Evolutionary conservation across 1,140 invertebrate genomes (phyloP), one percentile per base, ranked within the genome.

Genomic region (Drosophila sechellia): DNA sequence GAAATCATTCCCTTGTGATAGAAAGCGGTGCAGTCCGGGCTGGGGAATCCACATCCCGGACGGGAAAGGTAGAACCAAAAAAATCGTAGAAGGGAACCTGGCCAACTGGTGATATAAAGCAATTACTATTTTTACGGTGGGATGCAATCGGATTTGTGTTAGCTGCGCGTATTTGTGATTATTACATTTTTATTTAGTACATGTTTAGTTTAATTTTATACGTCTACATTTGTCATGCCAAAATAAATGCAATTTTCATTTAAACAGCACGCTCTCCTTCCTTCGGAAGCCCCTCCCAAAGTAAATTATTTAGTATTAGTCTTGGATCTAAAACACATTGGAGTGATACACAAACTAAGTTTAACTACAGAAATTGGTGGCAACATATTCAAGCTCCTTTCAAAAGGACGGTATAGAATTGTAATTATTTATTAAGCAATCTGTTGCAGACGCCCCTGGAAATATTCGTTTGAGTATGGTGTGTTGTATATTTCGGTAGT

Each of bases 91-190:
- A 40, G 60, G 27, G 25, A 22, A 58, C 22, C n/a, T 50, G 46
- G 46, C 46, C 46, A 46, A 46, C 79, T 70, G 83, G 81, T 86
- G 81, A 86, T 86, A 86, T 69, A 52, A 81, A 86, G 81, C 81
- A 86, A 86, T 86, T 86, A 86, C 71, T 64, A 74, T 74, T 64
- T 55, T 71, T 71, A 75, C 58, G 34, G 13, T 25, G 22, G 11
- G 34, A 43, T 37, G 45, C 54, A 40, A 71, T 45, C 46, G 34
- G 34, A 48, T 65, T 57, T 57, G 34, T 48, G 50, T 48, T 48
- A 42, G 49, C 50, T 54, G 54, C 68, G 54, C 42, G 45, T 65
- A 60, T 73, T 64, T 81, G 64, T 86, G 77, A 81, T 86, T 66
- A 66, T 77, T 81, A 61, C 64, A 46, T 59, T 76, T 63, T 69